Evolutionary conservation across 2,797 vertebrate species (phyloP).

Genomic region (Pipistrellus pipistrellus): DNA sequence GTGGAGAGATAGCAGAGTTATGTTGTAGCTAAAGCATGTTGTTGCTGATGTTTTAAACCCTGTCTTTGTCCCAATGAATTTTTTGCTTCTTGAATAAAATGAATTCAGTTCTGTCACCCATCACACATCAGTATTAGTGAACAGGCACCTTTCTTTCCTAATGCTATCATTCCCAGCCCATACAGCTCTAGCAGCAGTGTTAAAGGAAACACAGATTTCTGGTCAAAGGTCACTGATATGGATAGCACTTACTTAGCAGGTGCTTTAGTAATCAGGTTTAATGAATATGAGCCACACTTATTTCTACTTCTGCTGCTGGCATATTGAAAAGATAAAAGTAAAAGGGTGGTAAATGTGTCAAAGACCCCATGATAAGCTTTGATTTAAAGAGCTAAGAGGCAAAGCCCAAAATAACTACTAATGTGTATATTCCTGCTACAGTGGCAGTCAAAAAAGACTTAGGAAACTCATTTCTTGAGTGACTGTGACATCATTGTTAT

Average conservation of each 20-base stretch:
- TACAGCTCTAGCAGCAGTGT: not conserved
- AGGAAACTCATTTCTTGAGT: not conserved
- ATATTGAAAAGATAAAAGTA: not conserved
- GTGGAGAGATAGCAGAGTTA: constrained; percentile 3
- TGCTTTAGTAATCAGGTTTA: constrained; percentile 79
- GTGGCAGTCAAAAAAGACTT: not conserved
- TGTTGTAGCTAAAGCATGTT: not conserved
- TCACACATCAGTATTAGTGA: constrained; percentile 44
- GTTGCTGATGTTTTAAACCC: not conserved
- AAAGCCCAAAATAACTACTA: constrained; percentile 75
- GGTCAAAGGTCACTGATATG: constrained; percentile 78
- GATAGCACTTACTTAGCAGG: constrained; percentile 73
- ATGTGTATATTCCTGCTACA: not conserved
- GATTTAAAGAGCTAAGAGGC: constrained; percentile 70
- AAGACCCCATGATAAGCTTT: constrained; percentile 57
- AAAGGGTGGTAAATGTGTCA: not conserved
- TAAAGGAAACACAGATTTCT: constrained; percentile 75
- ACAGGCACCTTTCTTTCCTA: constrained; percentile 54
- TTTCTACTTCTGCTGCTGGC: not conserved
- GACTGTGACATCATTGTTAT: not conserved
- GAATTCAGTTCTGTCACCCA: constrained; percentile 64
- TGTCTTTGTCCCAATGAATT: constrained; percentile 4
- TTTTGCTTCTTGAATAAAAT: constrained; percentile 65
- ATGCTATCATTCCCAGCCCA: constrained; percentile 31
- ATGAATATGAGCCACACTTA: constrained; percentile 69